These are phyloP conservation scores for Protomyctophum bolini DNA, from an alignment of 2,113 vertebrate species.

Conservation along the genomic window DNA sequence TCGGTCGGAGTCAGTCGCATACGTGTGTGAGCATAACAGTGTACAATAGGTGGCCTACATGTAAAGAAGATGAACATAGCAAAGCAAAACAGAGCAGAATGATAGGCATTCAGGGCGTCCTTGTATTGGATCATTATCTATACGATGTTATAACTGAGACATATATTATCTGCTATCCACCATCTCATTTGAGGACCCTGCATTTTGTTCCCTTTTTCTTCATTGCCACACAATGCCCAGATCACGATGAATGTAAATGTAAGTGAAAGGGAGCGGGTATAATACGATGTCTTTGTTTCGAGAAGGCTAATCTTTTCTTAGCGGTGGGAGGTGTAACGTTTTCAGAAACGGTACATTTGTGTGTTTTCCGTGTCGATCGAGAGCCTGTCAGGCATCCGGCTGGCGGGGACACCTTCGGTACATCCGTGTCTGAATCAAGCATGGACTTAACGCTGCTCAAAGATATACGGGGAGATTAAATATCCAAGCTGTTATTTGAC, in stretches of 20 bases:
- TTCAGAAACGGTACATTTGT: constrained; percentile 49
- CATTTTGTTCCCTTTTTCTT: constrained; percentile 36
- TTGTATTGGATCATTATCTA: constrained; percentile 34
- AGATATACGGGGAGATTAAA: constrained; percentile 19
- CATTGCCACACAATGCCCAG: constrained; percentile 30
- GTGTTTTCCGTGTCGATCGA: constrained; percentile 49
- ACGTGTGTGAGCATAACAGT: constrained; percentile 67
- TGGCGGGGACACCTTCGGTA: constrained; percentile 37
- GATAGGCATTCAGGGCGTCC: constrained; percentile 69
- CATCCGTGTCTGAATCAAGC: constrained; percentile 24
- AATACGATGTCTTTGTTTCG: constrained; percentile 6
- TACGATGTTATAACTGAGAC: constrained; percentile 36
- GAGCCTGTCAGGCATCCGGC: constrained; percentile 46
- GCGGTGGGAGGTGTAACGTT: constrained; percentile 54
- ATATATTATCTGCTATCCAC: constrained; percentile 31
- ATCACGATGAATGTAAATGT: constrained; percentile 72
- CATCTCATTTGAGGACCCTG: no score
- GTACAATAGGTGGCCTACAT: constrained; percentile 54
- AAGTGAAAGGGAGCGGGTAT: neutral
- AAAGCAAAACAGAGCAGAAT: constrained; percentile 74
- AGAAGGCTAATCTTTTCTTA: constrained; percentile 43
- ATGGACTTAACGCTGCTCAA: constrained; percentile 19
- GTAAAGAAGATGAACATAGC: constrained; percentile 66
- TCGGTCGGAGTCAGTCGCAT: constrained; percentile 59
- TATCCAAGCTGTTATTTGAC: neutral